Conservation (phyloP, 1,140 invertebrate genomes). For the Aphis craccivora region DNA sequence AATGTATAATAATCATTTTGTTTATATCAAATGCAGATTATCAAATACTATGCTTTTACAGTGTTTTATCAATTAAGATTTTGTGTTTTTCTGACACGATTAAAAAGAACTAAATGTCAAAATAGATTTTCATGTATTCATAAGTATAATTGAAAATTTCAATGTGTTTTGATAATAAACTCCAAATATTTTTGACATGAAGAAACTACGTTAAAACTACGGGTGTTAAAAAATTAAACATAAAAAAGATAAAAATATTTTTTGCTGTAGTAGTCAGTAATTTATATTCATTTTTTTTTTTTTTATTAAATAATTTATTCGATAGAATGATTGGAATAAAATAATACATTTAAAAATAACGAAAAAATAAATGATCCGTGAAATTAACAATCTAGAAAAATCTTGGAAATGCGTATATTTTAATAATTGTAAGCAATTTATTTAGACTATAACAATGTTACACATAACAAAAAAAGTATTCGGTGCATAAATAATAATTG, state of each 20-base stretch:
- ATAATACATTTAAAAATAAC: background rate
- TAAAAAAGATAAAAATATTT: background rate
- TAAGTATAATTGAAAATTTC: background rate
- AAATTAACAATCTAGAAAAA: slow-evolving; percentile 29
- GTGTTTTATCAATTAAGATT: background rate
- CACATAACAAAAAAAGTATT: background rate
- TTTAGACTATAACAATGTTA: background rate
- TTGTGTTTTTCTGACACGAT: background rate
- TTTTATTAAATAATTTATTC: background rate
- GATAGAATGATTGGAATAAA: background rate
- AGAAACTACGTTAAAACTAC: background rate
- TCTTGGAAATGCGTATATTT: background rate
- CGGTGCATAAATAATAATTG: background rate
- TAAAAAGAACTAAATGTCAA: background rate
- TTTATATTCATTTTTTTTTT: background rate
- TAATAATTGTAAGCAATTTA: slow-evolving; percentile 8
- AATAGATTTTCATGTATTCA: background rate
- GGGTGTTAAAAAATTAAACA: background rate
- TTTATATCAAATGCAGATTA: background rate
- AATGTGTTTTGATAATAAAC: background rate
- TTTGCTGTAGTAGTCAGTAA: background rate
- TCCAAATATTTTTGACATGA: background rate
- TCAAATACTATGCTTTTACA: background rate
- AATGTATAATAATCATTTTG: background rate
- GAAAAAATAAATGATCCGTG: slow-evolving; percentile 11